These are phyloP conservation scores for Paramormyrops hopkinsi DNA, from an alignment of 2,797 vertebrate genomes.

Conservation along the genomic window DNA sequence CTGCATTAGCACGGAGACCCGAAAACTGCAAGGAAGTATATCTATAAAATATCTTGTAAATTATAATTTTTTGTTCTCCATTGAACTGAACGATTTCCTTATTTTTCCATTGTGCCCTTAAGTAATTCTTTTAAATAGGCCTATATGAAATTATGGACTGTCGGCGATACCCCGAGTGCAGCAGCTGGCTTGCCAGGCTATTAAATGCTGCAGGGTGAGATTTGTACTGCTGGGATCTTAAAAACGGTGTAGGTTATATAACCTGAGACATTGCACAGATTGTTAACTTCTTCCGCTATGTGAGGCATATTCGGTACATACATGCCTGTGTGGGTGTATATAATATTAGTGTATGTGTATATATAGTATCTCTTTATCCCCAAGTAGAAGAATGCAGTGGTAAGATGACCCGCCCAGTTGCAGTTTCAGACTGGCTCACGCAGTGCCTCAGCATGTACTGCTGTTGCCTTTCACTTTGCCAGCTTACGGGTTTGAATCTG, in stretches of 20 bases:
- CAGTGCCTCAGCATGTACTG: neutral
- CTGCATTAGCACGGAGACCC: neutral
- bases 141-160: neutral
- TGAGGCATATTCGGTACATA: neutral
- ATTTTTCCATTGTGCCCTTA: neutral
- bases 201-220: neutral
- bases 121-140: neutral
- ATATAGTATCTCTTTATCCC: neutral
- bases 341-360: neutral
- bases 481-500: neutral
- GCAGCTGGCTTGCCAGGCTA: neutral
- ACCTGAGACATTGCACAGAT: neutral
- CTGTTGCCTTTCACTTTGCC: neutral
- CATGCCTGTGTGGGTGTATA: neutral
- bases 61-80: neutral
- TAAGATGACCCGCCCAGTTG: neutral
- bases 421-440: neutral
- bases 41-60: neutral
- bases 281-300: neutral
- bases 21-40: neutral
- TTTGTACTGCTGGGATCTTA: neutral
- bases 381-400: neutral
- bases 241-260: neutral
- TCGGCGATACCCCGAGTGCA: neutral
- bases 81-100: neutral